A percentile compares a stretch with the other conserved stretches of the same genome.
phyloP scores from a whole-genome alignment of 1,140 invertebrate species.

The Dendroctonus valens region DNA sequence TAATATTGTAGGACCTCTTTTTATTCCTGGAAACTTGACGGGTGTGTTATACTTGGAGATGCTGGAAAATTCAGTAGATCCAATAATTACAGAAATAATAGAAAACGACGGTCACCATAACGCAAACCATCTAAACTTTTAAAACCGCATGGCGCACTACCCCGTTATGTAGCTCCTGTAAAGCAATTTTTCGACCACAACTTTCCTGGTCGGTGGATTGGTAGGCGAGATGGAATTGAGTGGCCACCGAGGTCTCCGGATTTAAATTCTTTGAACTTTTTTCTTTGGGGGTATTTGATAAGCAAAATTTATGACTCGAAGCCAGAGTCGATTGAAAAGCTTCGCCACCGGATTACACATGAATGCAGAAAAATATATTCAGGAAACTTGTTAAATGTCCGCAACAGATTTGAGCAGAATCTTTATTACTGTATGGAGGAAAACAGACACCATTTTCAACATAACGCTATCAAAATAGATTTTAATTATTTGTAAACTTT shows the following conservation, averaged over 20 bases:
- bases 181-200: not conserved
- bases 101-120: conserved; percentile 1
- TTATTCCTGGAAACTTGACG: conserved; percentile 4
- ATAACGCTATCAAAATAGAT: too few relatives aligned
- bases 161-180: conserved; percentile 3
- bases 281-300: conserved; percentile 9
- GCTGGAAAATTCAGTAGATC: not conserved
- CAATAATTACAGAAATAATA: conserved; percentile 12
- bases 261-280: too few relatives aligned
- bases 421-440: conserved; percentile 10
- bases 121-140: not conserved
- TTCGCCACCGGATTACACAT: too few relatives aligned
- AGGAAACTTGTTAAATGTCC: conserved; percentile 3
- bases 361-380: not conserved
- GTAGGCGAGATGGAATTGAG: conserved; percentile 2
- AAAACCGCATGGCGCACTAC: not conserved
- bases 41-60: conserved; percentile 3
- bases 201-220: too few relatives aligned
- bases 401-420: conserved; percentile 16
- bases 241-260: conserved; percentile 15
- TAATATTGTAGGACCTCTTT: not conserved
- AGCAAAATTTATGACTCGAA: not conserved
- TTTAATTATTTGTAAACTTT: too few relatives aligned
- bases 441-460: conserved; percentile 1
- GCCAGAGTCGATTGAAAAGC: not conserved